phyloP scores from a whole-genome alignment of 2,113 vertebrate species.

The Pseudonaja textilis region DNA sequence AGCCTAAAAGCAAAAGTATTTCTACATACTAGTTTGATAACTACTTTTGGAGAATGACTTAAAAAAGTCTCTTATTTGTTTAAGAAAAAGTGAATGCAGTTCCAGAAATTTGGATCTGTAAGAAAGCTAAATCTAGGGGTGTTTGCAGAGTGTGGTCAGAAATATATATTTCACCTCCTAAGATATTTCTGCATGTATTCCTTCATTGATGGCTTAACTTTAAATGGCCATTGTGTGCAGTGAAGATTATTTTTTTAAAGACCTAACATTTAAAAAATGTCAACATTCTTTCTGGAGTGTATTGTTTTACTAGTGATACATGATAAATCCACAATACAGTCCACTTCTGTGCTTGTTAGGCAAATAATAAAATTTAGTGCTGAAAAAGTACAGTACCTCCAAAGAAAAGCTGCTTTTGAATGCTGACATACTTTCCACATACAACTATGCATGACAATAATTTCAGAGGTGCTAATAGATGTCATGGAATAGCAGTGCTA shows the following conservation, averaged over 20 bases:
- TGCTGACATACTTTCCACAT: not conserved
- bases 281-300: not conserved
- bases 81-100: not conserved
- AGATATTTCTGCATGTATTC: not conserved
- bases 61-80: not conserved
- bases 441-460: not conserved
- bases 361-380: not conserved
- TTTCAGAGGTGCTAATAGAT: not conserved
- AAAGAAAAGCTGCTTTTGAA: not conserved
- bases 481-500: not conserved
- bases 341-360: not conserved
- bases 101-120: not conserved
- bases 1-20: not conserved
- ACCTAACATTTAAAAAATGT: not conserved
- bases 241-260: not conserved
- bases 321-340: not conserved
- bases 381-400: not conserved
- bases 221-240: not conserved
- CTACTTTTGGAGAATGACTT: not conserved
- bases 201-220: not conserved
- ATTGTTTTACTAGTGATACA: not conserved
- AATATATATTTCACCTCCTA: not conserved
- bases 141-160: not conserved
- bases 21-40: conserved; percentile 2
- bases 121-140: not conserved